Percentiles rank a stretch among this genome's conserved stretches.
phyloP scores from a whole-genome alignment of 2,888 invertebrate species.

The Synergus japonicus region DNA sequence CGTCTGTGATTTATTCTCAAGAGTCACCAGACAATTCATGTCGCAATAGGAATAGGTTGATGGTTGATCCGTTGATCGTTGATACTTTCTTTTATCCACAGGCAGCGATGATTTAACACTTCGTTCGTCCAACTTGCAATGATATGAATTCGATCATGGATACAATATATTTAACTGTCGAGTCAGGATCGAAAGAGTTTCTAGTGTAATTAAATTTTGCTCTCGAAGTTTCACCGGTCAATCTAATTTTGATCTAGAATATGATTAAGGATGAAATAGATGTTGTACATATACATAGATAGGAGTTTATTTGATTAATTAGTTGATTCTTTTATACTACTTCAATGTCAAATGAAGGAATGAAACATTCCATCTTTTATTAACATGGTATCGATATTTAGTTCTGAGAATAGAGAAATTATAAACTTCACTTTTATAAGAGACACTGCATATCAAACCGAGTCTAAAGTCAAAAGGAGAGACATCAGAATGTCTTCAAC shows the following conservation, averaged over 20 bases:
- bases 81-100: slow-evolving; percentile 32
- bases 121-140: neutral
- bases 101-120: slow-evolving; percentile 26
- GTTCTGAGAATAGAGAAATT: neutral
- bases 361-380: neutral
- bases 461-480: no score
- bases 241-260: neutral
- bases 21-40: slow-evolving; percentile 36
- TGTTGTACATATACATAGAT: neutral
- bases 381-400: neutral
- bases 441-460: no score
- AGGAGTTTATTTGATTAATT: neutral
- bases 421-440: neutral
- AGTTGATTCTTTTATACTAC: neutral
- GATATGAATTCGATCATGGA: slow-evolving; percentile 30
- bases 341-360: neutral
- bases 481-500: no score
- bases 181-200: slow-evolving; percentile 4
- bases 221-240: neutral
- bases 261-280: neutral
- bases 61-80: slow-evolving; percentile 2
- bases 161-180: slow-evolving; percentile 26
- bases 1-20: slow-evolving; percentile 38
- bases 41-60: slow-evolving; percentile 22
- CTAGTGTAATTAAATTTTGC: neutral